Base-by-base conservation (phyloP, 2,888 invertebrate species). In the Stramonita haemastoma region DNA sequence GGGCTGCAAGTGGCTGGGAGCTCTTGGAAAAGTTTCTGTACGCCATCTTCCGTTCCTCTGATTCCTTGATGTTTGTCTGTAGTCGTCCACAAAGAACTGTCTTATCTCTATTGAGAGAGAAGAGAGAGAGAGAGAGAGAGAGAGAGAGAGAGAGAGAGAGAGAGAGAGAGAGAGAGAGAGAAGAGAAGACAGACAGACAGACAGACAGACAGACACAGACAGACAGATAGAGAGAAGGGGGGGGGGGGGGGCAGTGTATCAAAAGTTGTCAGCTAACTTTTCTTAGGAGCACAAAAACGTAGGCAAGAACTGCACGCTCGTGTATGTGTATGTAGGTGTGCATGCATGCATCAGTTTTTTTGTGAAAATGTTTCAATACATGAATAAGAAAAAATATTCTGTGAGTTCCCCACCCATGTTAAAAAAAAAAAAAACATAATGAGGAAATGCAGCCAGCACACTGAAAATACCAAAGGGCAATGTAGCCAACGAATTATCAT, bases 141-240 rank as follows among this genome's bases (percentile, higher is more conserved):
- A 83, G 83, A 83, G 46, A 83, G 83, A 83, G 83, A 83, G 83
- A 83, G 83, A 83, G 83, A 46, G 46, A 83, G 83, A 36, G 32
- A 66, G 66, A 6, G 77, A 77, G 77, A 32, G 77, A 77, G 32
- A 32, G 32, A 77, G 77, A 17, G 32, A 8, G 32, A 1, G 29
- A 70, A 19, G 29, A 29, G 5, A 29, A 29, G n/a, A 73, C 29
- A 73, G 73, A 73, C 15, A 73, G 29, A 73, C 29, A 73, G 73
- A 73, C 29, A 73, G 73, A n/a, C 29, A 73, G 73, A 17, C 70
- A 5, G 17, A 17, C 70, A 70, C 70, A 70, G 22, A 70, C 70
- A 70, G 22, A 70, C 70, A 70, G 22, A 26, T 22, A 57, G 8
- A 17, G 57, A 17, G 22, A 15, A 8, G 15, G 15, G 60, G 60